Percentiles rank a stretch among this genome's conserved stretches.
phyloP scores from a whole-genome alignment of 2,797 vertebrate genomes.

The Acanthurus tractus region DNA sequence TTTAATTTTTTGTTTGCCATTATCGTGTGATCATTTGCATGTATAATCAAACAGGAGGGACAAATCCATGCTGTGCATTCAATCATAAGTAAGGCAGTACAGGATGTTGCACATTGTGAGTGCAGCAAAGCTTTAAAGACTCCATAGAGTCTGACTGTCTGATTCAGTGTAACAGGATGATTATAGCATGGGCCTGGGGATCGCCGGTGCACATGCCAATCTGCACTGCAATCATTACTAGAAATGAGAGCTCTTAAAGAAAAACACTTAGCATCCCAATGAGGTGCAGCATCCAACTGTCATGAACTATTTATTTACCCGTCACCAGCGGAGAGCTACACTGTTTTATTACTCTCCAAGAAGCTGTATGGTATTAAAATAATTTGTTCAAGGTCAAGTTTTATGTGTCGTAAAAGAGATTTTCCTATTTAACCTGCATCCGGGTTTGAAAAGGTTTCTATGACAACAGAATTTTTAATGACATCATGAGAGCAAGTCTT shows the following conservation, averaged over 20 bases:
- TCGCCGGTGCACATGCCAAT: conserved; percentile 14
- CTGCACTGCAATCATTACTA: conserved; percentile 53
- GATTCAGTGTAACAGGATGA: conserved; percentile 48
- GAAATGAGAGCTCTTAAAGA: conserved; percentile 60
- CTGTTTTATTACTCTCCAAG: conserved; percentile 2
- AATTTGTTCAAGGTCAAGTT: conserved; percentile 33
- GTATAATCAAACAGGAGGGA: not conserved
- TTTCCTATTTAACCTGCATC: not conserved
- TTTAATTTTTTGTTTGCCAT: conserved; percentile 7
- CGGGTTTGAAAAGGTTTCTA: conserved; percentile 16
- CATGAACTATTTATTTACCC: conserved; percentile 57
- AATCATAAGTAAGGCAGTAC: conserved; percentile 26
- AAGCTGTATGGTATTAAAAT: not conserved
- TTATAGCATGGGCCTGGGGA: conserved; percentile 50
- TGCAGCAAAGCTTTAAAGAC: conserved; percentile 19
- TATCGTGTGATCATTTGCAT: conserved; percentile 21
- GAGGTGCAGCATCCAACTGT: conserved; percentile 29
- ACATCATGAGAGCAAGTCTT: not conserved
- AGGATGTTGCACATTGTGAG: conserved; percentile 29
- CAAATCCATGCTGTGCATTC: conserved; percentile 4
- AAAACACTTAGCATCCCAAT: conserved; percentile 46
- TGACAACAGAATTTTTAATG: conserved; percentile 24
- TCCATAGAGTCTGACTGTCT: conserved; percentile 8
- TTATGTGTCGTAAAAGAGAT: not conserved
- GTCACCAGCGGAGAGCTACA: conserved; percentile 21